Base-by-base conservation (phyloP, 2,797 vertebrate species). In the Anas flavirostris region DNA sequence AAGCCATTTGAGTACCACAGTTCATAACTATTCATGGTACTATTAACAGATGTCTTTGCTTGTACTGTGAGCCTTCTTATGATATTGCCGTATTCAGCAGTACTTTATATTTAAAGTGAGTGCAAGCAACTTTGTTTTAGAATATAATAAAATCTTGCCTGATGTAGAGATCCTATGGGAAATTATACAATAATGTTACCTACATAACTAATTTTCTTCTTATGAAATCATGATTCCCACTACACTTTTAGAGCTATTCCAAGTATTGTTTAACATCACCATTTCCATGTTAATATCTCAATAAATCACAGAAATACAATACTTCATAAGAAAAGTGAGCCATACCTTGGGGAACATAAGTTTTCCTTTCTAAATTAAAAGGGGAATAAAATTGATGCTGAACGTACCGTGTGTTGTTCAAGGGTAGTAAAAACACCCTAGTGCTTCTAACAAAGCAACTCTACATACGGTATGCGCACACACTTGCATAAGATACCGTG, bases 181-280 rank as follows among this genome's bases (percentile, higher is more conserved):
- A 98, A 98, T 98, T 97, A 98, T 79, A 95, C 84, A 97, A 94
- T 97, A 97, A 98, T 96, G 94, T 97, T 98, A 97, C 97, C 97
- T 98, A 98, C 97, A 97, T 97, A 98, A 97, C 96, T 98, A 98
- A 97, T 98, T 98, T 98, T 97, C 93, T 97, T 97, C 96, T 97
- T 97, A 97, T 97, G 97, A 97, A 98, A 98, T 98, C 97, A 96
- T 97, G 97, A 97, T 97, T 97, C 96, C 97, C 97, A 90, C 94
- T 96, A 95, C 96, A 96, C 95, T 97, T 97, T 97, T 97, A 98
- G 92, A 98, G 96, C 97, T 97, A 97, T 98, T 96, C 94, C 96
- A 98, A 97, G 96, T 97, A 98, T 98, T 98, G 97, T 97, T 98
- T 98, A 98, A 98, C 97, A 98, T 97, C 93, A 97, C 96, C 88